Base-by-base conservation (phyloP, 2,797 vertebrate genomes). In the Enteromius treurensis region DNA sequence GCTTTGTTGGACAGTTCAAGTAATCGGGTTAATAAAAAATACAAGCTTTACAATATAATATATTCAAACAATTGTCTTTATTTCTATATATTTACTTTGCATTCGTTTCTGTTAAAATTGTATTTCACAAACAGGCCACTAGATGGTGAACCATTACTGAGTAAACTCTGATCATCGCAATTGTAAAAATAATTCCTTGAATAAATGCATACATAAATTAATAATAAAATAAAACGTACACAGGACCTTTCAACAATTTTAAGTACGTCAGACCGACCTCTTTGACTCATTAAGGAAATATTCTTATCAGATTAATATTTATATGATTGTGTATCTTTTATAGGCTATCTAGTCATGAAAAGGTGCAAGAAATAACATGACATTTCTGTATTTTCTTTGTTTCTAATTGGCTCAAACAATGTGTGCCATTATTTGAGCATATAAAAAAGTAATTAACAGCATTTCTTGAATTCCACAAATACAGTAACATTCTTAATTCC, bases 71-170 rank as follows among this genome's bases (percentile, higher is more conserved):
- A 32, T 32, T 65, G 14, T 32, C 3, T 34, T 65, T 34, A 65
- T 64, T 62, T 62, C 58, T 8, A 3, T 21, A 21, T 37, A 19
- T 37, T 67, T n/a, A 23, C 26, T 51, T n/a, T 7, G 29, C 6
- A 34, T n/a, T 6, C 23, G 37, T 14, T 14, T 19, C 23, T 5
- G 14, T 49, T 34, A 21, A 53, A 79, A 53, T 34, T 7, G 19
- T 3, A 17, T 62, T 77, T 49, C 26, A 81, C 34, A 8, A 84
- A 19, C 17, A 67, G 47, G 26, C 76, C 87, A 86, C 84, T 77
- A 84, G 85, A 64, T 84, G 85, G 82, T 1, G 60, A 37, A n/a
- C 62, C 19, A 67, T 23, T 65, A 79, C 69, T 53, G 70, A 14
- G 11, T 26, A 7, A 79, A 78, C n/a, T 23, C 2, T 53, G 3